These are phyloP conservation scores for Liposcelis brunnea DNA, from an alignment of 2,888 invertebrate genomes.

Conservation along the genomic window DNA sequence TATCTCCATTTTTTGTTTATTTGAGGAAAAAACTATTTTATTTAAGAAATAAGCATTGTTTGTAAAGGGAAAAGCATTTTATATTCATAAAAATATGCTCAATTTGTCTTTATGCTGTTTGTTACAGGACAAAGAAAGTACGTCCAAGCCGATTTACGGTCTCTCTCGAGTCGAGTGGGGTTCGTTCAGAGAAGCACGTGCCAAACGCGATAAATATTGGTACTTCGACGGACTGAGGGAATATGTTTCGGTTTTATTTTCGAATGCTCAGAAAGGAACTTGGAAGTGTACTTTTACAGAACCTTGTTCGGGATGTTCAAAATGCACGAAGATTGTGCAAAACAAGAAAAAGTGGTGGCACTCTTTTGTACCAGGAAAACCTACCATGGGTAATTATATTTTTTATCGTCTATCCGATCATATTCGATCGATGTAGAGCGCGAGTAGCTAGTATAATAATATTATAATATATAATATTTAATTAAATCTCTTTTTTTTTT, in stretches of 20 bases:
- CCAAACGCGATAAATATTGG: conserved; percentile 70
- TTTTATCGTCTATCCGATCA: too few species aligned
- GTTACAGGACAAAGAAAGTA: conserved; percentile 19
- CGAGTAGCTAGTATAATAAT: too few species aligned
- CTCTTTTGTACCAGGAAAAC: conserved; percentile 26
- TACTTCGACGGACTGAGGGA: conserved; percentile 63
- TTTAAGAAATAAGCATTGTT: conserved; percentile 19
- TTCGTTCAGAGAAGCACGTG: conserved; percentile 59
- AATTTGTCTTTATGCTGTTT: too few species aligned
- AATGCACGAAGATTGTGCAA: conserved; percentile 33
- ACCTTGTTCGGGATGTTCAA: conserved; percentile 67
- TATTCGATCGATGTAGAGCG: too few species aligned
- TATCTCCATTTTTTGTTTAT: conserved; percentile 4
- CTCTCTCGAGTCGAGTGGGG: conserved; percentile 71
- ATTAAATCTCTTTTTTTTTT: background rate
- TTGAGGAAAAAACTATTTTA: too few species aligned
- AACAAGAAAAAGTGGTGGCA: conserved; percentile 30
- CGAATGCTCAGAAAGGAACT: conserved; percentile 53
- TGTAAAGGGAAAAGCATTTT: too few species aligned
- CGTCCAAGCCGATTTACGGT: conserved; percentile 54
- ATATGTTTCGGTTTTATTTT: conserved; percentile 58
- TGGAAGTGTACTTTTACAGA: conserved; percentile 56
- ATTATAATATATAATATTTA: conserved; percentile 10
- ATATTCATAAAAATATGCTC: conserved; percentile 23
- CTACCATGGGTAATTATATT: too few species aligned